Conservation (phyloP, 2,888 invertebrate genomes). For the Bhutanitis thaidina region DNA sequence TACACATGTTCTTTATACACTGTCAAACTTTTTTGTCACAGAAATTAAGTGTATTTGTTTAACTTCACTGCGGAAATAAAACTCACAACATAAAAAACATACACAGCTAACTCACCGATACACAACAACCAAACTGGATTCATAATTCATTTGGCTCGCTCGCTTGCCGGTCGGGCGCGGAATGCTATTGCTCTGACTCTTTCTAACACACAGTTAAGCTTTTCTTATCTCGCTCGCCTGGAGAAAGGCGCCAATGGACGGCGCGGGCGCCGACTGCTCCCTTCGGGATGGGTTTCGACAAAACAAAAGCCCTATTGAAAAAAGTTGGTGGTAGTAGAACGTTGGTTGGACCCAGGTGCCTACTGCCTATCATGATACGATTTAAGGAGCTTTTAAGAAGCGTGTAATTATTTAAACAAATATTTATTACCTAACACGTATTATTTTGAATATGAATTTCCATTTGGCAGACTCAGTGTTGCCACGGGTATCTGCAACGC, state of each 20-base stretch:
- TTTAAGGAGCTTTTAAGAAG: conserved; percentile 46
- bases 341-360: conserved; percentile 51
- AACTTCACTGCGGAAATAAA: conserved; percentile 59
- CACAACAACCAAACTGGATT: conserved; percentile 73
- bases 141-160: conserved; percentile 58
- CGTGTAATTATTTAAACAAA: conserved; percentile 33
- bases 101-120: conserved; percentile 58
- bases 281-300: conserved; percentile 65
- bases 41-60: conserved; percentile 54
- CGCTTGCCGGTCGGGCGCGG: conserved; percentile 55
- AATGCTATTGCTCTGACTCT: conserved; percentile 63
- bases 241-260: conserved; percentile 74
- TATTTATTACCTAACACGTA: conserved; percentile 1
- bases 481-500: no score
- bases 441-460: no score
- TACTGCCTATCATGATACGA: conserved; percentile 60
- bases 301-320: conserved; percentile 73
- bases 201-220: conserved; percentile 33
- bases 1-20: conserved; percentile 51
- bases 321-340: conserved; percentile 64
- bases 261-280: conserved; percentile 73
- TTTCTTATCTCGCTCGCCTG: conserved; percentile 44
- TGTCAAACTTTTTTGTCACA: conserved; percentile 46
- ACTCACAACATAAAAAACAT: conserved; percentile 31
- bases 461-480: no score